phyloP scores from a whole-genome alignment of 2,888 invertebrate species.

The Mesoligia furuncula region DNA sequence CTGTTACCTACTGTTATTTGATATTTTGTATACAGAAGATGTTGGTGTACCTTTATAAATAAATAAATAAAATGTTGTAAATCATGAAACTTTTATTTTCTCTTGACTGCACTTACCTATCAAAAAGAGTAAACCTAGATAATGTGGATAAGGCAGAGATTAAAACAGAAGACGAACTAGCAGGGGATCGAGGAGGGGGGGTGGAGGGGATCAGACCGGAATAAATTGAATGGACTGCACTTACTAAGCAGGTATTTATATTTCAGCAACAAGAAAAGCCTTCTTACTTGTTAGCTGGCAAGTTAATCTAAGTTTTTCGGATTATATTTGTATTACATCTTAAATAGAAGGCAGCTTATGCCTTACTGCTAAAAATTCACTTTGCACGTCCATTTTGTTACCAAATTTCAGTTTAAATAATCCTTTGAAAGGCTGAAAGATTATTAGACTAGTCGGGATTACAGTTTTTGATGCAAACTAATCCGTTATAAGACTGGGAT shows the following conservation, averaged over 20 bases:
- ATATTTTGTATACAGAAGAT: too few relatives aligned
- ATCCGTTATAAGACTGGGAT: conserved; percentile 56
- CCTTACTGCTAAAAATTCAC: conserved; percentile 20
- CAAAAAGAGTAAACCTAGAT: too few relatives aligned
- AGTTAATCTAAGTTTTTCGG: neutral
- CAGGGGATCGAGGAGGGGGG: too few relatives aligned
- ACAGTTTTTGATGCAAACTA: conserved; percentile 54
- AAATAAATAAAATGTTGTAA: too few relatives aligned
- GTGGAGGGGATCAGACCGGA: too few relatives aligned
- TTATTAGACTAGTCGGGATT: conserved; percentile 47
- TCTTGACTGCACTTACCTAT: too few relatives aligned
- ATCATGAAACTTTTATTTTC: too few relatives aligned
- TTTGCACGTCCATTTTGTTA: conserved; percentile 22
- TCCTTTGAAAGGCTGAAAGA: conserved; percentile 18
- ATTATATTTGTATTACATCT: conserved; percentile 6
- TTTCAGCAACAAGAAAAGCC: neutral
- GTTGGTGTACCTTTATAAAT: too few relatives aligned
- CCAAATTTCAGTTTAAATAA: conserved; percentile 35
- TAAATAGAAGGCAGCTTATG: conserved; percentile 11
- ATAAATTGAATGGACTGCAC: too few relatives aligned
- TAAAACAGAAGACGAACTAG: too few relatives aligned
- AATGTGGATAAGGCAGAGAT: too few relatives aligned
- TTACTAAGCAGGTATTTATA: neutral
- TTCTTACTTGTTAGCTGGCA: neutral
- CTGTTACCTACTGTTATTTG: too few relatives aligned